These are phyloP conservation scores for Quadriops clusia DNA, from an alignment of 2,888 invertebrate species.

Conservation along the genomic window DNA sequence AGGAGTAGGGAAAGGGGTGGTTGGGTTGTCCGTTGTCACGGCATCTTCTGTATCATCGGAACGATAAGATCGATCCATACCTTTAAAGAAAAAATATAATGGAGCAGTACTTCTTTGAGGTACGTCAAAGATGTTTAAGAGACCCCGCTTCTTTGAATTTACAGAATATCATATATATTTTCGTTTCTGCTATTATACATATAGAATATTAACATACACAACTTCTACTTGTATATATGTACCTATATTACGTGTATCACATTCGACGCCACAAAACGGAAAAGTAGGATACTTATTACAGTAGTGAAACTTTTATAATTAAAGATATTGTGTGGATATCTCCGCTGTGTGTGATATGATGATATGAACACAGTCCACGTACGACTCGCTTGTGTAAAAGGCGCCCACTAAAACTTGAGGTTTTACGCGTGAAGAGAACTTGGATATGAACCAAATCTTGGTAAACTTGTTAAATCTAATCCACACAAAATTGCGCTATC, in stretches of 20 bases:
- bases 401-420: conserved; percentile 23
- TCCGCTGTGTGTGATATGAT: conserved; percentile 17
- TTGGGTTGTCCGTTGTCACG: conserved; percentile 43
- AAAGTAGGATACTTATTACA: too few relatives aligned
- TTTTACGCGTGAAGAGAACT: conserved; percentile 22
- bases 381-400: conserved; percentile 18
- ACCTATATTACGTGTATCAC: too few relatives aligned
- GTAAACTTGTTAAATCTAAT: conserved; percentile 27
- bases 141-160: too few relatives aligned
- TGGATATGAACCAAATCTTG: conserved; percentile 23
- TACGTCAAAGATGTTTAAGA: too few relatives aligned
- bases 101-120: conserved; percentile 7
- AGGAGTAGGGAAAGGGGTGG: conserved; percentile 43
- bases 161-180: too few relatives aligned
- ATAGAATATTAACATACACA: too few relatives aligned
- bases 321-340: conserved; percentile 17
- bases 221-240: too few relatives aligned
- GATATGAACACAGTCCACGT: conserved; percentile 22
- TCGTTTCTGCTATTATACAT: too few relatives aligned
- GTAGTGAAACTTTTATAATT: too few relatives aligned
- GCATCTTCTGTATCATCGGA: conserved; percentile 59
- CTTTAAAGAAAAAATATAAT: conserved; percentile 33
- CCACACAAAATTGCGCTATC: conserved; percentile 20
- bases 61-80: conserved; percentile 60
- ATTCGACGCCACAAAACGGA: too few relatives aligned